phyloP scores from a whole-genome alignment of 2,888 invertebrate species.

The Diarsia brunnea region DNA sequence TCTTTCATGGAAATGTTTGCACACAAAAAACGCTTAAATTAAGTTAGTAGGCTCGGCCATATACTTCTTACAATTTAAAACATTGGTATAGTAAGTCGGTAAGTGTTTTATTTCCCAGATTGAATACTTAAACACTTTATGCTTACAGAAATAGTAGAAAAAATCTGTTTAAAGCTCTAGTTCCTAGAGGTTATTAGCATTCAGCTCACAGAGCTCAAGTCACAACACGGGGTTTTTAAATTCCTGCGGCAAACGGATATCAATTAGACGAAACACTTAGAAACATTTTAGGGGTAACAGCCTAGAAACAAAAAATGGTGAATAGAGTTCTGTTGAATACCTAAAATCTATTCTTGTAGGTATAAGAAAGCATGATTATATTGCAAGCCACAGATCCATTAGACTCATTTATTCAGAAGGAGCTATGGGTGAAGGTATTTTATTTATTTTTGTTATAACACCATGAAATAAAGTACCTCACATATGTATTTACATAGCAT shows the following conservation, averaged over 20 bases:
- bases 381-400: not conserved
- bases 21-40: not conserved
- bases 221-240: slow-evolving; percentile 50
- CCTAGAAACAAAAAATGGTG: slow-evolving; percentile 11
- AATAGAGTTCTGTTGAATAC: slow-evolving; percentile 4
- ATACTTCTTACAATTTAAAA: not conserved
- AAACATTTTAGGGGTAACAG: slow-evolving; percentile 27
- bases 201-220: slow-evolving; percentile 23
- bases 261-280: slow-evolving; percentile 62
- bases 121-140: not conserved
- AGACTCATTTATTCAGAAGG: not conserved
- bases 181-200: slow-evolving; percentile 29
- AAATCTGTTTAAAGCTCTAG: not conserved
- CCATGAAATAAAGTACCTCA: not conserved
- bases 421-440: not conserved
- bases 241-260: slow-evolving; percentile 66
- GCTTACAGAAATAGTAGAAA: not conserved
- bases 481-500: too few species aligned
- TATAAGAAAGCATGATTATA: not conserved
- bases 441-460: not conserved
- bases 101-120: not conserved
- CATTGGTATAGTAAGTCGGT: not conserved
- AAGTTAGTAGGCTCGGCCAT: not conserved
- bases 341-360: slow-evolving; percentile 2
- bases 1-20: slow-evolving; percentile 3